Evolutionary conservation across 2,113 vertebrate genomes (phyloP).

Genomic region (Thymallus thymallus): DNA sequence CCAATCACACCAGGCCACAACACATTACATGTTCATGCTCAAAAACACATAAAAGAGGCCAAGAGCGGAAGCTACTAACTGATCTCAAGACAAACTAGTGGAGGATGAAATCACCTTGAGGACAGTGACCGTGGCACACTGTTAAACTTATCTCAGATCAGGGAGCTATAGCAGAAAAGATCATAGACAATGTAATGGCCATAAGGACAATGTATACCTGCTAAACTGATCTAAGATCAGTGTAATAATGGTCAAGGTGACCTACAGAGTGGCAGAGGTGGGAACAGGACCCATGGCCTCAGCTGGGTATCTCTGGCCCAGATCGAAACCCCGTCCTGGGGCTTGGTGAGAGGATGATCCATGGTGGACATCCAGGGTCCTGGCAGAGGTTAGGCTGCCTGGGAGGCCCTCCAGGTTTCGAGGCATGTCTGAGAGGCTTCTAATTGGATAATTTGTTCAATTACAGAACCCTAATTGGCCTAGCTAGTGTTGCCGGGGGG

Average conservation of each 20-base stretch:
- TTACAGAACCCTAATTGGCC: constrained; percentile 53
- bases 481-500: constrained; percentile 32
- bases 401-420: constrained; percentile 45
- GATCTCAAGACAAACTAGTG: neutral
- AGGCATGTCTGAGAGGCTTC: constrained; percentile 35
- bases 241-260: neutral
- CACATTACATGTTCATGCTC: neutral
- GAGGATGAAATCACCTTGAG: neutral
- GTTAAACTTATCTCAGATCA: neutral
- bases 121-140: no score
- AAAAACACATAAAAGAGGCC: neutral
- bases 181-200: neutral
- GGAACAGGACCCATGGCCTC: neutral
- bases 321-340: neutral
- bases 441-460: constrained; percentile 65
- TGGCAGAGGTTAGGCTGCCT: constrained; percentile 28
- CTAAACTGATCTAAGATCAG: neutral
- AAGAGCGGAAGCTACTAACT: neutral
- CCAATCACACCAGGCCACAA: neutral
- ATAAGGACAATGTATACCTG: neutral
- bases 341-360: neutral
- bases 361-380: neutral
- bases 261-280: neutral
- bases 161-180: neutral
- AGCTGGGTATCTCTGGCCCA: neutral